Conservation (phyloP, 2,888 invertebrate species). For the Priocnemis perturbator region DNA sequence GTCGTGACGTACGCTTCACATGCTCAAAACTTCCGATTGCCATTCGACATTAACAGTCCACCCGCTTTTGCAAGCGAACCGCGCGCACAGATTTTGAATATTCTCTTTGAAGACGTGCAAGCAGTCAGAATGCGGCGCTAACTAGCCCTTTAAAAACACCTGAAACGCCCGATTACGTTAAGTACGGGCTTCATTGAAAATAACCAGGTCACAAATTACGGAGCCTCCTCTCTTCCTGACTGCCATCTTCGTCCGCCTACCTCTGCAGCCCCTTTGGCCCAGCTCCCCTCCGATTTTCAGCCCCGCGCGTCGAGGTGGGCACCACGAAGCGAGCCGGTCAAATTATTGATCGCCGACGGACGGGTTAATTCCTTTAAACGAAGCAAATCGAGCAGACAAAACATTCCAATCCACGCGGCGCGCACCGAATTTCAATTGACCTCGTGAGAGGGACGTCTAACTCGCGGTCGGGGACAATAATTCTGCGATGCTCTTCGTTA, state of each 20-base stretch:
- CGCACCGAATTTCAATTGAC: slow-evolving; percentile 21
- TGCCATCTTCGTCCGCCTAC: slow-evolving; percentile 6
- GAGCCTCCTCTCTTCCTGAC: slow-evolving; percentile 31
- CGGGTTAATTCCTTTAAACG: slow-evolving; percentile 57
- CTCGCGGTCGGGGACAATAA: slow-evolving; percentile 39
- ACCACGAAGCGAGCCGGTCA: slow-evolving; percentile 40
- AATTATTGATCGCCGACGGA: slow-evolving; percentile 58
- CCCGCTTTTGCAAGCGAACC: too few species aligned
- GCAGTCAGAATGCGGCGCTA: slow-evolving; percentile 43
- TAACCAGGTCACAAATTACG: slow-evolving; percentile 62
- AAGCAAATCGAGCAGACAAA: slow-evolving; percentile 57
- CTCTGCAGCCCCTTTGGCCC: slow-evolving; percentile 1
- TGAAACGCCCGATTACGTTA: slow-evolving; percentile 59
- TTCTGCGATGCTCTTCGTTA: slow-evolving; percentile 32
- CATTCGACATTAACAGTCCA: too few species aligned
- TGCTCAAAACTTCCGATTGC: too few species aligned
- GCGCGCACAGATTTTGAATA: background rate
- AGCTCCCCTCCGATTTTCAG: slow-evolving; percentile 16
- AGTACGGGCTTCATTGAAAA: slow-evolving; percentile 62
- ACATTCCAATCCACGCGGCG: slow-evolving; percentile 46
- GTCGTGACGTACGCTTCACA: too few species aligned
- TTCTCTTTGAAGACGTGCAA: slow-evolving; percentile 13
- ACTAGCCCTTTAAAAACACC: slow-evolving; percentile 63
- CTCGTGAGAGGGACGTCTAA: background rate
- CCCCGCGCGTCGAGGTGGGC: slow-evolving; percentile 27